Percentiles rank a stretch among this genome's conserved stretches.
These are phyloP conservation scores for Eurytoma adleriae DNA, from an alignment of 2,888 invertebrate species.

Conservation along the genomic window DNA sequence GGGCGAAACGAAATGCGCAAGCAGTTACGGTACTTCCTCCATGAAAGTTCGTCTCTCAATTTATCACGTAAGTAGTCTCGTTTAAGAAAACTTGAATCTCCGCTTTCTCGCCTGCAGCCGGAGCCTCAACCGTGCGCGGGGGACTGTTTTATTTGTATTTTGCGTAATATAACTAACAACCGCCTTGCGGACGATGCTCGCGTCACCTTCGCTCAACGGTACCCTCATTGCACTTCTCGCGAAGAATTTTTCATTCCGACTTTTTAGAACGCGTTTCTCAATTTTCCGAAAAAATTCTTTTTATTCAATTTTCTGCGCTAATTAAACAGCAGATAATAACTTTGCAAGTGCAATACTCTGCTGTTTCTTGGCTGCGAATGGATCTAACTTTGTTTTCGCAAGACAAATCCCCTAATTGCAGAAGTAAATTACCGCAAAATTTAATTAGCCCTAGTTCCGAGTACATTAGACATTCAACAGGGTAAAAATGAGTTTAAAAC, in stretches of 20 bases:
- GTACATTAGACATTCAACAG: no score
- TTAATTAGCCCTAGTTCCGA: no score
- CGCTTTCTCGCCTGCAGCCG: conserved; percentile 5
- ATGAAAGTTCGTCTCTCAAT: conserved; percentile 64
- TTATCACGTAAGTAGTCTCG: conserved; percentile 70
- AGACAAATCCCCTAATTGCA: no score
- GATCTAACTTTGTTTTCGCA: no score
- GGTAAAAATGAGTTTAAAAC: neutral
- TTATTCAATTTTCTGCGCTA: no score
- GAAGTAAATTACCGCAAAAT: no score
- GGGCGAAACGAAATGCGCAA: conserved; percentile 33
- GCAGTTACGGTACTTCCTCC: conserved; percentile 35
- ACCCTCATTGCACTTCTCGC: neutral
- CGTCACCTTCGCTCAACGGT: neutral
- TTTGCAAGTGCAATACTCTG: no score
- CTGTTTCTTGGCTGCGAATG: no score
- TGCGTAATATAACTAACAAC: neutral
- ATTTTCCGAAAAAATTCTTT: no score
- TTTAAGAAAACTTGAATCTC: conserved; percentile 68
- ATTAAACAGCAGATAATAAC: no score
- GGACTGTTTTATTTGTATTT: conserved; percentile 25
- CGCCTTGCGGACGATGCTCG: neutral
- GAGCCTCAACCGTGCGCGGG: conserved; percentile 8
- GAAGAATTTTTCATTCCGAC: neutral
- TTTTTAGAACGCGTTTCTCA: no score